phyloP scores from a whole-genome alignment of 2,113 vertebrate genomes.

The Sakesphorus luctuosus region DNA sequence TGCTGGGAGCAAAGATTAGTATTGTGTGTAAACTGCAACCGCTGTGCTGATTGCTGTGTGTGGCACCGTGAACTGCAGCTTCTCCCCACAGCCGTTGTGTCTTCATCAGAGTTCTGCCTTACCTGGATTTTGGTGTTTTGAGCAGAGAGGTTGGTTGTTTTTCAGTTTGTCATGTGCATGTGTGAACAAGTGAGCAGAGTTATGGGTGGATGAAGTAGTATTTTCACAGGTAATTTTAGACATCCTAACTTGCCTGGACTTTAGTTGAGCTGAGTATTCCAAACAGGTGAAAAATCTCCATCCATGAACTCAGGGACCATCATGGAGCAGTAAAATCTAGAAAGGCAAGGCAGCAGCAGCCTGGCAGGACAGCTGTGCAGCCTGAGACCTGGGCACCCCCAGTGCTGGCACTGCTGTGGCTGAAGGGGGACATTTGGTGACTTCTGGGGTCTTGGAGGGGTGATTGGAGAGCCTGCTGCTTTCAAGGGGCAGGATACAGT shows the following conservation, averaged over 20 bases:
- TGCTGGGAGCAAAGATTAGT: background rate
- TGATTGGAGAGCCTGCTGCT: background rate
- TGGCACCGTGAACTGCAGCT: fast-evolving
- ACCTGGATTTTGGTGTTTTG: fast-evolving
- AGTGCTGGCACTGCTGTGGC: background rate
- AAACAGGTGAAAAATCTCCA: background rate
- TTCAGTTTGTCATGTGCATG: background rate
- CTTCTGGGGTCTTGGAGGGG: background rate
- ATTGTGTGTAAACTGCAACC: background rate
- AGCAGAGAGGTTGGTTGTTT: background rate
- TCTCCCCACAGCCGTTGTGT: background rate
- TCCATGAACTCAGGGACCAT: background rate
- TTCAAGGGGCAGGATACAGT: background rate
- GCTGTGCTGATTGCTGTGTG: background rate
- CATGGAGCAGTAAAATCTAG: background rate
- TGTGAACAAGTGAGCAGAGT: background rate
- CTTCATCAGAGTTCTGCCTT: background rate
- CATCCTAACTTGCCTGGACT: background rate
- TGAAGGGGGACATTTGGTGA: background rate
- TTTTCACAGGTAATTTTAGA: background rate
- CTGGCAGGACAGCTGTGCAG: background rate
- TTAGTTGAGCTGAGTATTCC: background rate
- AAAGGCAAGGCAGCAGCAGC: background rate
- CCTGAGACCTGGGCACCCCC: fast-evolving
- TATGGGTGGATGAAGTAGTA: background rate